phyloP scores from a whole-genome alignment of 1,140 invertebrate species.

The Anastrepha ludens region DNA sequence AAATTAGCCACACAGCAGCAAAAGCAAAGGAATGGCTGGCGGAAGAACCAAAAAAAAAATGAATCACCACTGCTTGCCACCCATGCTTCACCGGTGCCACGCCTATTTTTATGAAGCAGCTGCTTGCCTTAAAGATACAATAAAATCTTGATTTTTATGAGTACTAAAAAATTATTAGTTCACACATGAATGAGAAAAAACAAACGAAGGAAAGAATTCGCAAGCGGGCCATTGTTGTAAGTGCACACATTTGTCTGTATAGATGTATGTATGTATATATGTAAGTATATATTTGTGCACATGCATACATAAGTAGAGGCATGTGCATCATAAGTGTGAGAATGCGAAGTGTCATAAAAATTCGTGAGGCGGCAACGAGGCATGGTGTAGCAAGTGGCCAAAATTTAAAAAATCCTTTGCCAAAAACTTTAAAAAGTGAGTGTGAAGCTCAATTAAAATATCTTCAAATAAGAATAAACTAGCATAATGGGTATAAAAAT shows the following conservation, averaged over 20 bases:
- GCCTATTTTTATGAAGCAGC: conserved; percentile 11
- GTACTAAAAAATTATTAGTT: conserved; percentile 51
- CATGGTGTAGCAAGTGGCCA: not conserved
- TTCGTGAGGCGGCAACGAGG: not conserved
- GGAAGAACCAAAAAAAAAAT: not conserved
- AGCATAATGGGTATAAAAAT: too few relatives aligned
- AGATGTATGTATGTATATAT: too few relatives aligned
- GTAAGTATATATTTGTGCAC: not conserved
- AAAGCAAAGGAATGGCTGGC: not conserved
- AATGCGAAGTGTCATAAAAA: conserved; percentile 31
- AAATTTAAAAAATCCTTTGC: not conserved
- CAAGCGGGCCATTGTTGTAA: not conserved
- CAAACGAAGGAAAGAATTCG: not conserved
- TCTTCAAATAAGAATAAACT: too few relatives aligned
- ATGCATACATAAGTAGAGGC: not conserved
- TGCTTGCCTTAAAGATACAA: conserved; percentile 29
- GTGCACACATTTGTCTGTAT: not conserved
- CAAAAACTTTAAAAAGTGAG: too few relatives aligned
- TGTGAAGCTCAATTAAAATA: too few relatives aligned
- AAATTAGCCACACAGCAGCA: conserved; percentile 44
- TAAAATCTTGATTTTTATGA: conserved; percentile 50
- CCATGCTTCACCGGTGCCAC: not conserved
- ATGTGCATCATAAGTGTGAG: conserved; percentile 2
- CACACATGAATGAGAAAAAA: not conserved
- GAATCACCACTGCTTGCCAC: not conserved